phyloP scores from a whole-genome alignment of 1,140 invertebrate genomes.

The Battus philenor region DNA sequence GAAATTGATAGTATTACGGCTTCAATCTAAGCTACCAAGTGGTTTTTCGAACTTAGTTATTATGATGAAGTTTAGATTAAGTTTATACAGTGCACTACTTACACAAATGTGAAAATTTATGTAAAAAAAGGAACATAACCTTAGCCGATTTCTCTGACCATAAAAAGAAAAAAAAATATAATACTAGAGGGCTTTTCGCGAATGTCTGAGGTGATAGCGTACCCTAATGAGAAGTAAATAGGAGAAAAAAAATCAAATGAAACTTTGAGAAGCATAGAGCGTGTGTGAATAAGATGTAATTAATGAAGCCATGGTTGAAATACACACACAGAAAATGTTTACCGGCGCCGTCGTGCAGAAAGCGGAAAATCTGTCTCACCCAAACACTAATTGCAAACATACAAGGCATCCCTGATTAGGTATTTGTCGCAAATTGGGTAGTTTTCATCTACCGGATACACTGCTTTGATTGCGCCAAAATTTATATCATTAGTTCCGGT shows the following conservation, averaged over 20 bases:
- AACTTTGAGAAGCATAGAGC: conserved; percentile 9
- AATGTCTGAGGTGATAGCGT: neutral
- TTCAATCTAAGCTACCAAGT: too few relatives aligned
- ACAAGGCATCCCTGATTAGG: conserved; percentile 7
- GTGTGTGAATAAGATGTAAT: conserved; percentile 10
- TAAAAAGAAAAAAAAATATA: too few relatives aligned
- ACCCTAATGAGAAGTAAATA: conserved; percentile 9
- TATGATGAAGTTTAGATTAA: too few relatives aligned
- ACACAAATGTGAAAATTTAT: too few relatives aligned
- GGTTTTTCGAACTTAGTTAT: too few relatives aligned
- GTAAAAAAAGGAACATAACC: too few relatives aligned
- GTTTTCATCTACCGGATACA: neutral
- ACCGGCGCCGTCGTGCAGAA: neutral
- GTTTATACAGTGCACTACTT: too few relatives aligned
- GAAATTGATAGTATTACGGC: too few relatives aligned
- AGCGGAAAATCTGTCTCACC: conserved; percentile 5
- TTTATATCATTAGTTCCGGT: too few relatives aligned
- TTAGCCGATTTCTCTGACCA: too few relatives aligned
- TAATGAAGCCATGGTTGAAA: neutral
- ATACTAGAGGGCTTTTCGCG: too few relatives aligned
- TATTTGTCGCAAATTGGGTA: conserved; percentile 7
- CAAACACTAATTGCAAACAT: conserved; percentile 7
- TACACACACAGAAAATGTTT: neutral
- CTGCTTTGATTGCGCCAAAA: too few relatives aligned
- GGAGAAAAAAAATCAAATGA: conserved; percentile 1